Percentiles rank a stretch among this genome's conserved stretches.
phyloP scores from a whole-genome alignment of 2,797 vertebrate species.

The Spinus pinus region DNA sequence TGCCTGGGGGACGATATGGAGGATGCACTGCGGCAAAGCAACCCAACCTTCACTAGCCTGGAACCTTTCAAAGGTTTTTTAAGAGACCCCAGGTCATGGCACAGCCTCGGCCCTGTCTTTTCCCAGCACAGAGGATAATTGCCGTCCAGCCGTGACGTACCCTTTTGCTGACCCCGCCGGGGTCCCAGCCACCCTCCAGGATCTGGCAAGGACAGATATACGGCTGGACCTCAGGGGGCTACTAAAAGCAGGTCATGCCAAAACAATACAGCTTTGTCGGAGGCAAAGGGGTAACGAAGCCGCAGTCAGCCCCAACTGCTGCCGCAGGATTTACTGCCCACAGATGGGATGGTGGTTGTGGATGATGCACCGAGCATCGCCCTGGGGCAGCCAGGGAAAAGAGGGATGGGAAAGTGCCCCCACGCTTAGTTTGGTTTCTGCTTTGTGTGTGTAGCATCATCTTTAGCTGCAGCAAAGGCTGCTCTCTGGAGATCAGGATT shows the following conservation, averaged over 20 bases:
- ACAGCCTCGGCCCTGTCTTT: not conserved
- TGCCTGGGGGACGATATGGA: not conserved
- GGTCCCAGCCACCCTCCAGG: not conserved
- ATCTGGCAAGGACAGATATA: slow-evolving; percentile 29
- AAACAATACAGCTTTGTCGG: slow-evolving; percentile 51
- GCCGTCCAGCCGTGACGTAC: not conserved
- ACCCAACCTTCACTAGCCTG: not conserved
- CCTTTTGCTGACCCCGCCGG: not conserved
- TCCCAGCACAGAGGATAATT: slow-evolving; percentile 23
- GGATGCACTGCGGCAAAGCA: not conserved
- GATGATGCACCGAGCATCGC: not conserved
- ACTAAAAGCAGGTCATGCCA: not conserved
- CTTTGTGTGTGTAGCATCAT: not conserved
- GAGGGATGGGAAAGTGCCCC: not conserved
- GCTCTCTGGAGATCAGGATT: accelerated
- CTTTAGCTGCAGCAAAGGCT: not conserved
- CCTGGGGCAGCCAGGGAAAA: not conserved
- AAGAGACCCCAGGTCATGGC: not conserved
- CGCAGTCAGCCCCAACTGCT: accelerated
- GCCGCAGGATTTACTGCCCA: not conserved
- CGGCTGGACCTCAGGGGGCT: slow-evolving; percentile 12
- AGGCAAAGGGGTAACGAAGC: not conserved
- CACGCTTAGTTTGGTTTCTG: not conserved
- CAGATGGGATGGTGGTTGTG: not conserved
- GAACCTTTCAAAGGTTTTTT: not conserved